A percentile compares a stretch with the other conserved stretches of the same genome.
Conservation (phyloP, 2,113 vertebrate species). For the Strix uralensis region DNA sequence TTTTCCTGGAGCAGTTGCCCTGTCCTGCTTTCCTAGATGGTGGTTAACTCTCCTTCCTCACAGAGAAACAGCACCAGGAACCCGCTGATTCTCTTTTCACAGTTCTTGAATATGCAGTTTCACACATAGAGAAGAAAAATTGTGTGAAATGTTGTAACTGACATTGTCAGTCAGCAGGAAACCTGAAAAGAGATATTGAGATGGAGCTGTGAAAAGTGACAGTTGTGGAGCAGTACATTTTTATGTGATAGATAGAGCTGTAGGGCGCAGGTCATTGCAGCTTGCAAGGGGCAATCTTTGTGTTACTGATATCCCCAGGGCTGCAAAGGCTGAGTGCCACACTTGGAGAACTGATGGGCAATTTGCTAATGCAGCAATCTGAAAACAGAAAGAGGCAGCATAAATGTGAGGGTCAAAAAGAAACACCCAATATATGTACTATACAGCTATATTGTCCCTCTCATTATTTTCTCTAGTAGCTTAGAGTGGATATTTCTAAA, state of each 20-base stretch:
- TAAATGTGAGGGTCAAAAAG: not conserved
- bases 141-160: constrained; percentile 53
- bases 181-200: constrained; percentile 59
- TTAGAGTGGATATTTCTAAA: not conserved
- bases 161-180: constrained; percentile 71
- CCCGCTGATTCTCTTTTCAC: constrained; percentile 50
- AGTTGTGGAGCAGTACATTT: not conserved
- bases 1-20: not conserved
- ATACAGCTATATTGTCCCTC: not conserved
- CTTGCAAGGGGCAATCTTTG: constrained; percentile 74
- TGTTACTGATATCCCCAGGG: constrained; percentile 83
- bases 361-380: constrained; percentile 50
- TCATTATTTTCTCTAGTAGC: not conserved
- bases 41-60: not conserved
- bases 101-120: constrained; percentile 49
- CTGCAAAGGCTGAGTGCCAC: constrained; percentile 66
- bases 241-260: constrained; percentile 51
- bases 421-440: not conserved
- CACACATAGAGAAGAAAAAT: constrained; percentile 57
- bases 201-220: constrained; percentile 62
- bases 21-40: not conserved
- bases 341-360: not conserved
- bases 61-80: not conserved
- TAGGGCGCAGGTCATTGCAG: constrained; percentile 67
- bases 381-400: not conserved